phyloP scores from a whole-genome alignment of 2,888 invertebrate species.

The Drosophila anomelani region DNA sequence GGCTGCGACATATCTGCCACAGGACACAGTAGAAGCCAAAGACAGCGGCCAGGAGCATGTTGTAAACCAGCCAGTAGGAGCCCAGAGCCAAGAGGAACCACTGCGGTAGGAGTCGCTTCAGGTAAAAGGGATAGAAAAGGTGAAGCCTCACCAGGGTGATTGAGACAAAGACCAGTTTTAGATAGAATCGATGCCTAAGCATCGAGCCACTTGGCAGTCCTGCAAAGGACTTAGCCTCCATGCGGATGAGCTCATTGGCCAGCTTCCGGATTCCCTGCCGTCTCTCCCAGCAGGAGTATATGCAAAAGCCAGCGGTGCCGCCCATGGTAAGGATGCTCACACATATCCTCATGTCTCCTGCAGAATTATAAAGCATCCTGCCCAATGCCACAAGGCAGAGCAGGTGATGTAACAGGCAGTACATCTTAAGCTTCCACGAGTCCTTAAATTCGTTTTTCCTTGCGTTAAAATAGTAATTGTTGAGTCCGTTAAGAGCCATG shows the following conservation, averaged over 20 bases:
- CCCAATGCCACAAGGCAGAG: slow-evolving; percentile 16
- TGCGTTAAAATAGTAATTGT: slow-evolving; percentile 18
- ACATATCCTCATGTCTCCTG: slow-evolving; percentile 9
- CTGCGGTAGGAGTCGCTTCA: not conserved
- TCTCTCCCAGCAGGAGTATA: slow-evolving; percentile 29
- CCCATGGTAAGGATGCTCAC: slow-evolving; percentile 21
- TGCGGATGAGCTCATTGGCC: not conserved
- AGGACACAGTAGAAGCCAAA: slow-evolving; percentile 28
- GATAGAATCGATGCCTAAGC: not conserved
- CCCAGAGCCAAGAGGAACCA: slow-evolving; percentile 5
- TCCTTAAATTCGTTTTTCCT: not conserved
- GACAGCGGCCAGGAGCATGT: slow-evolving; percentile 30
- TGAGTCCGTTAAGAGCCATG: slow-evolving; percentile 31
- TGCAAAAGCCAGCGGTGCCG: not conserved
- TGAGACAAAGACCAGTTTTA: slow-evolving; percentile 17
- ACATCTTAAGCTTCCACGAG: not conserved
- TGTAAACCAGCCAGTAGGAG: slow-evolving; percentile 29
- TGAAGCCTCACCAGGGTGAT: slow-evolving; percentile 29
- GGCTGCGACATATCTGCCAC: slow-evolving; percentile 43
- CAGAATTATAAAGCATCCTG: slow-evolving; percentile 20
- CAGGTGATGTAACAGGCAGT: slow-evolving; percentile 33
- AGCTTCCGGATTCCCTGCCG: slow-evolving; percentile 7
- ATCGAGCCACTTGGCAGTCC: not conserved
- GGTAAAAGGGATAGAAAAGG: slow-evolving; percentile 32
- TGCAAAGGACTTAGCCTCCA: slow-evolving; percentile 20